Evolutionary conservation across 2,888 invertebrate species (phyloP).

Genomic region (Lordiphosa fenestrarum): DNA sequence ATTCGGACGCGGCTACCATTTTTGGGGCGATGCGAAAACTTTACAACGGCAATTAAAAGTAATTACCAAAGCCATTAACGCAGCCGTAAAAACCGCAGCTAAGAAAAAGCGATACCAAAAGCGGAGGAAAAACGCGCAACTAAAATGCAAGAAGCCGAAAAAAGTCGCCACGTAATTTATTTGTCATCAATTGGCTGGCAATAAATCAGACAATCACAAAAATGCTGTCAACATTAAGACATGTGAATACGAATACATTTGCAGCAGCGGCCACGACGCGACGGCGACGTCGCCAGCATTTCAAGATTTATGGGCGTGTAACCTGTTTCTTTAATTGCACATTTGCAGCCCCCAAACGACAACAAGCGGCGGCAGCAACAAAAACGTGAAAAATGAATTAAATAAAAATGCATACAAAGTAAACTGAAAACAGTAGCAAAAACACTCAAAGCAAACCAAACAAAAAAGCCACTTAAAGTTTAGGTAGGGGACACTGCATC

Average conservation of each 20-base stretch:
- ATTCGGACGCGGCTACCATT: constrained; percentile 43
- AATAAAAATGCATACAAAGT: constrained; percentile 67
- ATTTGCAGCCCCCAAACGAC: constrained; percentile 76
- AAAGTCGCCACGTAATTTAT: constrained; percentile 66
- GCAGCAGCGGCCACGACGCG: constrained; percentile 19
- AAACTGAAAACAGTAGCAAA: constrained; percentile 66
- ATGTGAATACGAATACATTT: constrained; percentile 69
- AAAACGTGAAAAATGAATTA: constrained; percentile 72
- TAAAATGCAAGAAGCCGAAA: constrained; percentile 39
- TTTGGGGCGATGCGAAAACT: constrained; percentile 71
- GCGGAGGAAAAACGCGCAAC: constrained; percentile 41
- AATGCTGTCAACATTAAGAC: constrained; percentile 78
- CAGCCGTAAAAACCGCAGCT: constrained; percentile 41
- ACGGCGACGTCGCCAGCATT: constrained; percentile 56
- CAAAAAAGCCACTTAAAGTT: constrained; percentile 12
- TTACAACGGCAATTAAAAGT: constrained; percentile 71
- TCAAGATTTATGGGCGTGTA: constrained; percentile 78
- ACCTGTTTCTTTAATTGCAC: constrained; percentile 80
- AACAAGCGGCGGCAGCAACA: constrained; percentile 39
- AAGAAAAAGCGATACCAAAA: constrained; percentile 51
- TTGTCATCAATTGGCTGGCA: constrained; percentile 75
- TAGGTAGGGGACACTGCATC: constrained; percentile 52
- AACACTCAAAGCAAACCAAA: constrained; percentile 36
- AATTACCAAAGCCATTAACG: constrained; percentile 70
- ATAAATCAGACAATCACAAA: constrained; percentile 79